These are phyloP conservation scores for Cyphomyrmex costatus DNA, from an alignment of 1,140 invertebrate genomes.

Conservation along the genomic window DNA sequence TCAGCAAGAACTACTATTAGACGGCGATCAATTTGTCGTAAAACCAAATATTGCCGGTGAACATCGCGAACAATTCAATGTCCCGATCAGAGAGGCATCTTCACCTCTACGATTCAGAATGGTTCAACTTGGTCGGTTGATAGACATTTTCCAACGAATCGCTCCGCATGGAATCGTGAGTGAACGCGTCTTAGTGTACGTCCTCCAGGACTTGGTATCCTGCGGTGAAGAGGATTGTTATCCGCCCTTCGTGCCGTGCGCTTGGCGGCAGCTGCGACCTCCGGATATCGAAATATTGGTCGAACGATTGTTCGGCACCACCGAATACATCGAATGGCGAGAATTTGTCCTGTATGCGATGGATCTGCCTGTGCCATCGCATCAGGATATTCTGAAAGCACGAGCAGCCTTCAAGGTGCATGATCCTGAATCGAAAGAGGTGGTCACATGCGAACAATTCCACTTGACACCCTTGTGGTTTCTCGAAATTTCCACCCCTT, in stretches of 20 bases:
- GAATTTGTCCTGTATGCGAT: slow-evolving; percentile 89
- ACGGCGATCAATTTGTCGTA: slow-evolving; percentile 85
- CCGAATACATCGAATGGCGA: slow-evolving; percentile 88
- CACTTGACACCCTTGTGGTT: slow-evolving; percentile 87
- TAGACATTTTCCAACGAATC: slow-evolving; percentile 86
- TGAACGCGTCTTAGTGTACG: slow-evolving; percentile 86
- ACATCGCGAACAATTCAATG: slow-evolving; percentile 62
- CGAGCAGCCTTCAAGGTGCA: slow-evolving; percentile 84
- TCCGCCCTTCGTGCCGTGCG: slow-evolving; percentile 84
- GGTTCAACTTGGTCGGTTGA: slow-evolving; percentile 85
- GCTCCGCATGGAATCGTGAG: slow-evolving; percentile 87
- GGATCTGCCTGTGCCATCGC: slow-evolving; percentile 86
- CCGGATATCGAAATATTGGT: slow-evolving; percentile 85
- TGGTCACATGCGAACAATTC: slow-evolving; percentile 83
- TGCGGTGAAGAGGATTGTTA: slow-evolving; percentile 84
- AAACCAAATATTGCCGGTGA: slow-evolving; percentile 83
- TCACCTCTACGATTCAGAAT: slow-evolving; percentile 84
- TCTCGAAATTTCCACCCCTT: slow-evolving; percentile 48
- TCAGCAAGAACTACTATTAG: slow-evolving; percentile 85
- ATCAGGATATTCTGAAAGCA: slow-evolving; percentile 86
- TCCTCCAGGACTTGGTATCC: slow-evolving; percentile 88
- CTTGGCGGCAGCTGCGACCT: slow-evolving; percentile 86
- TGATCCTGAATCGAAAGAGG: slow-evolving; percentile 84
- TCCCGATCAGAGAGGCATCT: slow-evolving; percentile 72
- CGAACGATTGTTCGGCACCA: slow-evolving; percentile 84